Percentiles rank a stretch among this genome's conserved stretches.
Evolutionary conservation across 2,888 invertebrate species (phyloP).

Genomic region (Chloromyia formosa): DNA sequence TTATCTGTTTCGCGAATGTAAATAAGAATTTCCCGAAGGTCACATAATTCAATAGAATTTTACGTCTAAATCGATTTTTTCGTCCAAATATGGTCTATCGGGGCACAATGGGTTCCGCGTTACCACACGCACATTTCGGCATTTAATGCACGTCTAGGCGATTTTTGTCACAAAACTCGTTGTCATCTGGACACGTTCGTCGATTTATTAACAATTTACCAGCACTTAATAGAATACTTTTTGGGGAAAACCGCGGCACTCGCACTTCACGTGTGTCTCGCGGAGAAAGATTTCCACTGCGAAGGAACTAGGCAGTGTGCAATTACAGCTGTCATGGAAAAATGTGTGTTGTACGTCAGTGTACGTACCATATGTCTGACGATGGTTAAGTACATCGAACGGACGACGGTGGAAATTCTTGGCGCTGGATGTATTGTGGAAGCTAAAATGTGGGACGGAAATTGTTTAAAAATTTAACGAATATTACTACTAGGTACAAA

Average conservation of each 20-base stretch:
- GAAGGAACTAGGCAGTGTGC: conserved; percentile 37
- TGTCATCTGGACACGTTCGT: conserved; percentile 5
- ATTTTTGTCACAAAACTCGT: not conserved
- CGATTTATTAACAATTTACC: conserved; percentile 13
- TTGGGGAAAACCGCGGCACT: conserved; percentile 46
- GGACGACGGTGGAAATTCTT: not conserved
- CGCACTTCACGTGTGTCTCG: conserved; percentile 45
- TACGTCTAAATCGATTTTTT: conserved; percentile 42
- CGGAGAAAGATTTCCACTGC: conserved; percentile 45
- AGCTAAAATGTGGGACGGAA: not conserved
- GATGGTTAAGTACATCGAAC: not conserved
- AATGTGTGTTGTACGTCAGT: too few relatives aligned
- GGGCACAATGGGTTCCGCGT: not conserved
- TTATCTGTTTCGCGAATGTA: not conserved
- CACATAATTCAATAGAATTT: not conserved
- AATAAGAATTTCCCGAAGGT: conserved; percentile 12
- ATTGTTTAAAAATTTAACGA: not conserved
- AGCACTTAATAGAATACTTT: conserved; percentile 19
- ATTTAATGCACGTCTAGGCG: not conserved
- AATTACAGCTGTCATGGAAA: conserved; percentile 31
- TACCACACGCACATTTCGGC: not conserved
- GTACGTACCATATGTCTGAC: too few relatives aligned
- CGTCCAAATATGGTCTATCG: conserved; percentile 35
- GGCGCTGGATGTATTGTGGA: not conserved
- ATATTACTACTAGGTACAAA: too few relatives aligned